These are phyloP conservation scores for Ictalurus furcatus DNA, from an alignment of 2,113 vertebrate species.

Conservation along the genomic window DNA sequence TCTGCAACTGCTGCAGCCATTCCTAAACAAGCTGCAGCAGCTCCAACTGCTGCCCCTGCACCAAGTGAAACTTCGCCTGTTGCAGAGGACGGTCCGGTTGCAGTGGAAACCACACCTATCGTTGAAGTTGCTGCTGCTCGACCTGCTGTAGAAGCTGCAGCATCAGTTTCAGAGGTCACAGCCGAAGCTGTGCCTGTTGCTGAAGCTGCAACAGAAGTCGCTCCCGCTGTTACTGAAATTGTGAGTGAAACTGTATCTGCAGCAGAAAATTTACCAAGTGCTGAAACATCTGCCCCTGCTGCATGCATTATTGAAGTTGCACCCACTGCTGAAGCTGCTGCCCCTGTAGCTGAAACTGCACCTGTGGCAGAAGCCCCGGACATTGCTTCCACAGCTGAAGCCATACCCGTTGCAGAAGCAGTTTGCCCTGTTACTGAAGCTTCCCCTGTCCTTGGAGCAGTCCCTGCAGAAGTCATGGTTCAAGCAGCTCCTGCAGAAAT, in stretches of 20 bases:
- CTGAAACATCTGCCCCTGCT: background rate
- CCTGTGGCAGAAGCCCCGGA: background rate
- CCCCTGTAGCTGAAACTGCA: background rate
- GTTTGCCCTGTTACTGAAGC: background rate
- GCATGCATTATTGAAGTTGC: slow-evolving; percentile 12
- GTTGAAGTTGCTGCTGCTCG: background rate
- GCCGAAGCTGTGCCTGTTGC: background rate
- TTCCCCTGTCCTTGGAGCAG: slow-evolving; percentile 10
- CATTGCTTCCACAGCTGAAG: background rate
- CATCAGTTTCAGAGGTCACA: background rate
- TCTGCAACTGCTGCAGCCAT: slow-evolving; percentile 21
- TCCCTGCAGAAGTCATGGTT: background rate
- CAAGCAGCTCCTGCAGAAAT: background rate
- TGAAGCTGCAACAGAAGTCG: background rate
- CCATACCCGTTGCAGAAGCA: background rate
- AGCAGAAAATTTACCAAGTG: background rate
- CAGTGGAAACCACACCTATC: slow-evolving; percentile 13
- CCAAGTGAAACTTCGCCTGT: slow-evolving; percentile 27
- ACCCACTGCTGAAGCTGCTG: background rate
- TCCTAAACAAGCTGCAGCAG: slow-evolving; percentile 16
- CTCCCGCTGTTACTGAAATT: background rate
- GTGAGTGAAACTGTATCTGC: background rate
- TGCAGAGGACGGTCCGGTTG: background rate
- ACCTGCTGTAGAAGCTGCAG: slow-evolving; percentile 12
- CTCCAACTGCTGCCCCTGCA: background rate